A percentile compares a stretch with the other conserved stretches of the same genome.
Conservation (phyloP, 1,140 invertebrate genomes). For the Bombus fervidus region DNA sequence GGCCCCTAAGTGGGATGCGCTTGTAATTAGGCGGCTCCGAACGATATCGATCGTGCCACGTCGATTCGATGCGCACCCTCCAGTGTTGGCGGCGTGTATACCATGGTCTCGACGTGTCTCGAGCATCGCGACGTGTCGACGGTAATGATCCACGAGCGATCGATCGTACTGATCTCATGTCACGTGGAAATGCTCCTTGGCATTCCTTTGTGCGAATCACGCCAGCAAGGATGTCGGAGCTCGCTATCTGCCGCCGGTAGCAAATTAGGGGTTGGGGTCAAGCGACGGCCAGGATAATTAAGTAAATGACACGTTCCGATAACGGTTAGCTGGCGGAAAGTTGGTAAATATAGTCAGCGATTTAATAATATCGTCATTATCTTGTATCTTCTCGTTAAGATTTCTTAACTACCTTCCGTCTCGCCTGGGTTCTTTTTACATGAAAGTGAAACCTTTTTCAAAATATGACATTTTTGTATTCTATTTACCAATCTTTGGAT, state of each 20-base stretch:
- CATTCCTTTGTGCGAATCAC: slow-evolving; percentile 49
- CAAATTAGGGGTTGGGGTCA: slow-evolving; percentile 29
- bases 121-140: slow-evolving; percentile 62
- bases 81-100: slow-evolving; percentile 11
- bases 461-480: neutral
- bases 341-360: too few species aligned
- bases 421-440: neutral
- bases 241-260: slow-evolving; percentile 6
- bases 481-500: too few species aligned
- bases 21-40: slow-evolving; percentile 69
- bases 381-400: neutral
- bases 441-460: neutral
- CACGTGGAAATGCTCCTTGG: slow-evolving; percentile 56
- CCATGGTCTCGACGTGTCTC: slow-evolving; percentile 39
- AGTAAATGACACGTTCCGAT: slow-evolving; percentile 1
- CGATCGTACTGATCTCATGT: slow-evolving; percentile 57
- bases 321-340: neutral
- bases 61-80: slow-evolving; percentile 45
- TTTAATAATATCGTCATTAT: neutral
- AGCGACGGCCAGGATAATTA: slow-evolving; percentile 24
- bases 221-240: slow-evolving; percentile 3
- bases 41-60: slow-evolving; percentile 66
- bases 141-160: slow-evolving; percentile 67
- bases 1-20: slow-evolving; percentile 54
- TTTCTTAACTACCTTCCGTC: neutral